These are phyloP conservation scores for Mohoua ochrocephala DNA, from an alignment of 2,113 vertebrate genomes.

Conservation along the genomic window DNA sequence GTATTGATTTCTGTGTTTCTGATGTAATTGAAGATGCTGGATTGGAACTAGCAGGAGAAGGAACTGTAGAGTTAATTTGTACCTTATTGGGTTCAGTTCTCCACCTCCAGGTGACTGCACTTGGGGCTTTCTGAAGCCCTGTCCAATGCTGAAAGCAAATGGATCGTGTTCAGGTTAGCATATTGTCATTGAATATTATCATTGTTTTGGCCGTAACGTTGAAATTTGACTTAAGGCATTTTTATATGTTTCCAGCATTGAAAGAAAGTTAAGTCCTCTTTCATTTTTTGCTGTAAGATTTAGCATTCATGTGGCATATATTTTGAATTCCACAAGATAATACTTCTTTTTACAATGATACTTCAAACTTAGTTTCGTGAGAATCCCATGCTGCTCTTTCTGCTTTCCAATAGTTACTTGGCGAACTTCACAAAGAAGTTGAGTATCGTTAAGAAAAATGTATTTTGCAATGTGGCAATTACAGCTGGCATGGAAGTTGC, in stretches of 20 bases:
- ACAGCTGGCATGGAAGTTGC: slow-evolving; percentile 32
- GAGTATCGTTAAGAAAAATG: not conserved
- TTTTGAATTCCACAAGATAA: not conserved
- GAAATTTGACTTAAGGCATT: not conserved
- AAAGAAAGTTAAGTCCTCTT: not conserved
- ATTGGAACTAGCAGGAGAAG: not conserved
- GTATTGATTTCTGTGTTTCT: not conserved
- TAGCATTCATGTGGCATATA: not conserved
- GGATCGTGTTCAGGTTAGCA: not conserved
- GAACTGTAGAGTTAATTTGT: not conserved
- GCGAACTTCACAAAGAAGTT: slow-evolving; percentile 10
- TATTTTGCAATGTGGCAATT: slow-evolving; percentile 63
- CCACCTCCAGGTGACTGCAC: not conserved
- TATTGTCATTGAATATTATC: not conserved
- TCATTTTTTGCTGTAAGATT: not conserved
- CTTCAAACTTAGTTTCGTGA: not conserved
- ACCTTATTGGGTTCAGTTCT: rapidly evolving
- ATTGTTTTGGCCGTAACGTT: not conserved
- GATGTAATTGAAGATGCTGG: not conserved
- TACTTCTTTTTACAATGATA: not conserved
- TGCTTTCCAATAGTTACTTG: slow-evolving; percentile 69
- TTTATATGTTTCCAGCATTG: not conserved
- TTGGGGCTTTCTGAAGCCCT: not conserved
- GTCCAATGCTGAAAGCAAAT: not conserved
- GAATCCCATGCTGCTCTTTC: slow-evolving; percentile 18